A percentile compares a stretch with the other conserved stretches of the same genome.
phyloP scores from a whole-genome alignment of 2,797 vertebrate species.

The Limosa lapponica region DNA sequence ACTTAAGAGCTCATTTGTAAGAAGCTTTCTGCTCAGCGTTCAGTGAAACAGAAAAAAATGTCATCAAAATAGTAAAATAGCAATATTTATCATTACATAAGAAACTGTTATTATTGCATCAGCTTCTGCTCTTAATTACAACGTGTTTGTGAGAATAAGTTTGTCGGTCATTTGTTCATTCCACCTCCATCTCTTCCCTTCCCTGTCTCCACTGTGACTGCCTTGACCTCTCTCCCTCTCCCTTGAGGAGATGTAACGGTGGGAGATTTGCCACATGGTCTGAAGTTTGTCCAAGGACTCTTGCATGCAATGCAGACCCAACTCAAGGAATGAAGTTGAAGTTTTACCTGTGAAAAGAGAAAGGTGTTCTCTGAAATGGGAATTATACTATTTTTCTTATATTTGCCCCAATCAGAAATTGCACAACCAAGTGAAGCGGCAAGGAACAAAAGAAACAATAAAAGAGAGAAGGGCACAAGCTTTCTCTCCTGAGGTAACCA shows the following conservation, averaged over 20 bases:
- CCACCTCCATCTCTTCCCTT: not conserved
- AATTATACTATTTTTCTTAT: not conserved
- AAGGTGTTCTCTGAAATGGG: not conserved
- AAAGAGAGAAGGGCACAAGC: not conserved
- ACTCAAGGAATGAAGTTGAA: not conserved
- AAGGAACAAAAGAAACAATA: not conserved
- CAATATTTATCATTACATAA: not conserved
- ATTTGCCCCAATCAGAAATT: not conserved
- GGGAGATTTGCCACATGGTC: not conserved
- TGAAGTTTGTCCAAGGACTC: not conserved
- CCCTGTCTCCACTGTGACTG: not conserved
- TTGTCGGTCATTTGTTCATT: not conserved
- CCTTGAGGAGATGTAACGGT: not conserved
- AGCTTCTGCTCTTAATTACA: not conserved
- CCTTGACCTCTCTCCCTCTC: not conserved
- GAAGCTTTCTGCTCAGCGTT: not conserved
- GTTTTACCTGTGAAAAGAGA: not conserved
- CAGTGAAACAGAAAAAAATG: conserved; percentile 17
- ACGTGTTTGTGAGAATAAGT: not conserved
- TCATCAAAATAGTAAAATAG: conserved; percentile 17
- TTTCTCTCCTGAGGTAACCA: not conserved
- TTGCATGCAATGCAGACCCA: not conserved
- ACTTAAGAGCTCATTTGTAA: conserved; percentile 34
- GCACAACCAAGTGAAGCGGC: not conserved
- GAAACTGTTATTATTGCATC: not conserved